Evolutionary conservation across 2,888 invertebrate genomes (phyloP), one percentile per base, ranked within the genome.

Genomic region (Parnassius apollo): DNA sequence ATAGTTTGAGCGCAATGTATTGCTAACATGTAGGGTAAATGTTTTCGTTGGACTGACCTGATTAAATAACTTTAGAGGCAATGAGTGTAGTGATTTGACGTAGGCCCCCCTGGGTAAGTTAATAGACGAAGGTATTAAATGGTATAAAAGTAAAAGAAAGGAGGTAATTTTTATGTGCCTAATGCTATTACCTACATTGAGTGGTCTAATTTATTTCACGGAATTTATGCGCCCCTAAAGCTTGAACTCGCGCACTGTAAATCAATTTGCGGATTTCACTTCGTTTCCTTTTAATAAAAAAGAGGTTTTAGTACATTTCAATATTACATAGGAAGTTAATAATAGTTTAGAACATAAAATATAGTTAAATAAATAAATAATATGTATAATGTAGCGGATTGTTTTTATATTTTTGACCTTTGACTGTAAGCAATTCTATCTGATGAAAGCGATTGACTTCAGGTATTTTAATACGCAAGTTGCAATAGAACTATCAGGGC

Each of bases 31-130:
- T 82, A 73, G 68, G 65, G 73, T 67, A 69, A 80, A 82, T 80
- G 75, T 73, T 75, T 75, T 74, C 75, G 71, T 68, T 68, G 72
- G 72, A 66, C 65, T 68, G 67, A 77, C 72, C 68, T 70, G 75
- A 80, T 81, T 81, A 78, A 83, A 85, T 83, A 83, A 84, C 85
- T 80, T 83, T 76, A 79, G 71, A 72, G 68, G 64, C 76, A 72
- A 77, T 67, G 65, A 66, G 64, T 13, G 57, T 8, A 22, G 46
- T 55, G 42, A 44, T 62, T 62, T 65, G 50, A 65, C 45, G 56
- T 50, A 55, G 57, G 57, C 48, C 49, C 49, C 35, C 50, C 49
- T 54, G 58, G 52, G 44, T 57, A 64, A 59, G 63, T 58, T 59
- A 35, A 61, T 42, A 12, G 44, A 50, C 11, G 12, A 35, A 7